Conservation (phyloP, 2,888 invertebrate genomes). For the Fragum whitleyi region DNA sequence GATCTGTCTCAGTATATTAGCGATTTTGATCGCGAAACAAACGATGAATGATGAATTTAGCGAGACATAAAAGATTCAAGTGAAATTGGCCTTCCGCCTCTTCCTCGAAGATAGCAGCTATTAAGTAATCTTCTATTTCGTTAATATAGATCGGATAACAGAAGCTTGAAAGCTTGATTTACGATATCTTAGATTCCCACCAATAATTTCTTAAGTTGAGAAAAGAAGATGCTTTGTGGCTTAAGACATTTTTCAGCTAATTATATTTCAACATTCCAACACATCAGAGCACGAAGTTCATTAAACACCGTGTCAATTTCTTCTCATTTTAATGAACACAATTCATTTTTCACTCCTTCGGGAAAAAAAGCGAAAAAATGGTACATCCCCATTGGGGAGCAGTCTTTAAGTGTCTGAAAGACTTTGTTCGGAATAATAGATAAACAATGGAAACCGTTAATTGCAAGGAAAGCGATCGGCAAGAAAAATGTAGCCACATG, state of each 20-base stretch:
- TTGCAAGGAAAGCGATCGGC: background rate
- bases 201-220: background rate
- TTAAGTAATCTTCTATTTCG: no score
- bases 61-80: no score
- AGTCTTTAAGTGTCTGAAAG: background rate
- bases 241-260: background rate
- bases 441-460: conserved; percentile 6
- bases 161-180: no score
- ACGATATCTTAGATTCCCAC: background rate
- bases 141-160: no score
- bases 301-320: background rate
- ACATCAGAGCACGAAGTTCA: background rate
- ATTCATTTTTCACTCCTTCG: background rate
- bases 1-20: no score
- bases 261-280: background rate
- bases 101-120: no score
- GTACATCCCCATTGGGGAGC: background rate
- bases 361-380: background rate
- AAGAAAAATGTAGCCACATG: conserved; percentile 3
- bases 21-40: no score
- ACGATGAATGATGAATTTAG: no score
- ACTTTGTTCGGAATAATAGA: background rate
- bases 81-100: no score
- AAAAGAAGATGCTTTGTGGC: background rate
- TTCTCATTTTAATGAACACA: background rate